Base-by-base conservation (phyloP, 2,797 vertebrate genomes). In the Adrianichthys oophorus region DNA sequence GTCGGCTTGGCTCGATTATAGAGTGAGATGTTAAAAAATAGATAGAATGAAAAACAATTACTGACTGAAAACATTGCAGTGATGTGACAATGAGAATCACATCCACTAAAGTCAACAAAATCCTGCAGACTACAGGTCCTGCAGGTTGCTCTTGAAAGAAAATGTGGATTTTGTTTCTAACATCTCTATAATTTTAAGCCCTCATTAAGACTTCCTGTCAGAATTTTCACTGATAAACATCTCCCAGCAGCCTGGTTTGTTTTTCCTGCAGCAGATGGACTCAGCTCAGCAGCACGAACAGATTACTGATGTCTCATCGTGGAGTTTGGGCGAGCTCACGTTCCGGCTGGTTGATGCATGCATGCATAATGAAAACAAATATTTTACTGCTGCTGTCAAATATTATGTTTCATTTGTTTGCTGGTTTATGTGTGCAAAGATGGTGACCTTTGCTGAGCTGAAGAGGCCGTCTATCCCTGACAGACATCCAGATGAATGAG, bases 401-500 rank as follows among this genome's bases (percentile, higher is more conserved):
- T 23, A 40, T 60, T 29, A 44, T 12, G 48, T 32, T 53, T 45
- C 43, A 67, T 65, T 62, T 53, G 43, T 50, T 69, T 56, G 54
- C 60, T 37, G 42, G 21, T 78, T 77, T 70, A 74, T 15, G 67
- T 58, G 56, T 16, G 56, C 23, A 56, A 64, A 63, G 58, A 24
- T 15, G 0, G 15, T 76, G 80, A 82, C 85, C 80, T 87, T 83
- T 82, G 24, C 18, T 16, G 37, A 15, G 48, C 66, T 24, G 8
- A 32, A 29, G 16, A 59, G 42, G 41, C 24, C 26, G 5, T 32
- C 49, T 24, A 26, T 1, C 50, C 54, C n/a, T 50, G 0, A 37
- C 44, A 15, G 4, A 29, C 59, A 53, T 62, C 19, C 58, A 62
- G 49, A 69, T 4, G 2, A 56, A 65, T 67, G 45, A 66, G 16